Base-by-base conservation (phyloP, 2,888 invertebrate species). In the Xestoiulus laeticollis region DNA sequence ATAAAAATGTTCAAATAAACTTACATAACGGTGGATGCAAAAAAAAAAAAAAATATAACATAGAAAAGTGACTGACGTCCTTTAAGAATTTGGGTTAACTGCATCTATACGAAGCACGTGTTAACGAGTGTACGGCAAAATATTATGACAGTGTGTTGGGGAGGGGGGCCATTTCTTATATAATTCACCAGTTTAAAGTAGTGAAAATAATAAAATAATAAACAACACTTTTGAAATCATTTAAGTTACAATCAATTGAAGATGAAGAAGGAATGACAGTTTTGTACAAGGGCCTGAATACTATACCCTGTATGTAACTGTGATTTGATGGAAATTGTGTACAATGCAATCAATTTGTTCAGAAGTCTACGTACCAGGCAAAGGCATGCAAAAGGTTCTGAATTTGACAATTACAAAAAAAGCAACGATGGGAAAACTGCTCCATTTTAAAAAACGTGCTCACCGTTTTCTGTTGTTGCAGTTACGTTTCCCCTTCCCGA, bases 181-280 rank as follows among this genome's bases (percentile, higher is more conserved):
- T 30, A 78, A 78, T 78, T 78, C 78, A 78, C 78, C 78, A 78
- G 30, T 78, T 38, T 78, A 78, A 78, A 78, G 78, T 78, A 78
- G 78, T 78, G 78, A 78, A 78, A 78, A 78, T 26, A 78, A 78
- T 68, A 68, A 68, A 68, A 68, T 68, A 68, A 68, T 68, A 68
- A 78, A 78, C 26, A 30, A 78, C 78, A 78, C 30, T 78, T 78
- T 78, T 78, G 78, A 78, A 78, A 78, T 78, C 78, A 78, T 78
- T 78, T 14, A 78, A 78, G 78, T 78, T 30, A 30, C 30, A 78
- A 78, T 78, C 78, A 78, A 26, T 78, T 16, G 78, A 78, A 30
- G 30, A 78, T 78, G 78, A 78, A 78, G 78, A 78, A 78, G 78
- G 78, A 78, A 78, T 78, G 78, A 78, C 78, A 78, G 78, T 78